Percentiles rank a stretch among this genome's conserved stretches.
These are phyloP conservation scores for Gymnogyps californianus DNA, from an alignment of 2,113 vertebrate genomes.

Conservation along the genomic window DNA sequence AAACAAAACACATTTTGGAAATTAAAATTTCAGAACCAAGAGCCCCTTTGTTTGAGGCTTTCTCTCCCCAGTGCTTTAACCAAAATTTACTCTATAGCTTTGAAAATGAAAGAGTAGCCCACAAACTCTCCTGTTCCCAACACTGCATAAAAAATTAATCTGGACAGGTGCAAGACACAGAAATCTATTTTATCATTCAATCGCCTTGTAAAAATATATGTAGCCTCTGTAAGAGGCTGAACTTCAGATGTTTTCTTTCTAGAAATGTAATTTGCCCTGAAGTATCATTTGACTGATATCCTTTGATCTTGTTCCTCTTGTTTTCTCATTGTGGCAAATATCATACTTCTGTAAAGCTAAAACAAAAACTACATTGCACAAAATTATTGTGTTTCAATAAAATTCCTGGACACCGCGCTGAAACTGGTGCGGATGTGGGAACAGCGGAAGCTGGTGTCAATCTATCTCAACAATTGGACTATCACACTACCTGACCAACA, in stretches of 20 bases:
- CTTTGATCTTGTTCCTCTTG: not conserved
- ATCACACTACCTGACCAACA: not conserved
- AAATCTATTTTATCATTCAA: not conserved
- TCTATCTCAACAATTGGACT: not conserved
- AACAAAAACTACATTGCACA: not conserved
- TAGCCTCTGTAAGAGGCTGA: not conserved
- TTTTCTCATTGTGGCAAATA: not conserved
- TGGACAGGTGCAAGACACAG: not conserved
- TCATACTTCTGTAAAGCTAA: not conserved
- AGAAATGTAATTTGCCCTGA: not conserved
- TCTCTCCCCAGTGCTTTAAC: not conserved
- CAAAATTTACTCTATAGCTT: not conserved
- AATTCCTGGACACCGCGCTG: accelerated
- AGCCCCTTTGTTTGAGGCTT: not conserved
- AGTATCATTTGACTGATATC: not conserved
- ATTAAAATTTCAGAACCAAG: not conserved
- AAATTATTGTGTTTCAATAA: not conserved
- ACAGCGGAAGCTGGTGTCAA: not conserved
- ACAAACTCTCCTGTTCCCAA: not conserved
- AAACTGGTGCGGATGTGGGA: not conserved
- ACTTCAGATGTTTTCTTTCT: not conserved
- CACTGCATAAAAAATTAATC: not conserved
- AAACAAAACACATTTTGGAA: not conserved
- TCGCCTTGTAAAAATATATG: not conserved
- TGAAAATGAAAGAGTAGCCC: not conserved